Evolutionary conservation across 1,140 invertebrate species (phyloP).

Genomic region (Mesaphorura yosii): DNA sequence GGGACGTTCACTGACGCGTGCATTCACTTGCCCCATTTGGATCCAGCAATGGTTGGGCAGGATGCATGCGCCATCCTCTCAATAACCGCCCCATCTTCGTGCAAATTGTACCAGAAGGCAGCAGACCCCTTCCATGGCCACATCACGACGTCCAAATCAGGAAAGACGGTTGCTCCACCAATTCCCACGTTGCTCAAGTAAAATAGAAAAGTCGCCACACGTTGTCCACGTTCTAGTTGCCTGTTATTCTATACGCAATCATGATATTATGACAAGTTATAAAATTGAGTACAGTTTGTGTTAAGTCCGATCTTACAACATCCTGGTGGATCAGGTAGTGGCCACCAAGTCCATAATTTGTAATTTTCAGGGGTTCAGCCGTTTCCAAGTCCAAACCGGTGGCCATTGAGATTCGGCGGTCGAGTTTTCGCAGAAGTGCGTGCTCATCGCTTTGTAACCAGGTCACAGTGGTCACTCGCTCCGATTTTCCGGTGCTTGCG

Average conservation of each 20-base stretch:
- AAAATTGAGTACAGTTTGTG: not conserved
- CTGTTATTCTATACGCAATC: constrained; percentile 75
- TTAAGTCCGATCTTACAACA: not conserved
- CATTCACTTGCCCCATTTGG: constrained; percentile 74
- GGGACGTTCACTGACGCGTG: not conserved
- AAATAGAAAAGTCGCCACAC: constrained; percentile 67
- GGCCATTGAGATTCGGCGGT: constrained; percentile 60
- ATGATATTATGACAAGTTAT: constrained; percentile 42
- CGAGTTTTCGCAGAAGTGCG: constrained; percentile 58
- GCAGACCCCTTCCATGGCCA: constrained; percentile 81
- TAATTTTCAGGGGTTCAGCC: constrained; percentile 91
- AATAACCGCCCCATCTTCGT: constrained; percentile 83
- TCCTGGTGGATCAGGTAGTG: constrained; percentile 98
- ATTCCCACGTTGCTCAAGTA: constrained; percentile 92
- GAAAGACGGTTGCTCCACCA: constrained; percentile 92
- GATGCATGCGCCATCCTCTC: constrained; percentile 84
- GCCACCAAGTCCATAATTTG: constrained; percentile 98
- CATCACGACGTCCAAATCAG: constrained; percentile 65
- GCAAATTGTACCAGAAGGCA: constrained; percentile 91
- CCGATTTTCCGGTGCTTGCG: constrained; percentile 84
- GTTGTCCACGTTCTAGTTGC: constrained; percentile 69
- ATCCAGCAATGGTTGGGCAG: constrained; percentile 89
- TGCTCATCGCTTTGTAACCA: constrained; percentile 84
- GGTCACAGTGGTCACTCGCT: constrained; percentile 93
- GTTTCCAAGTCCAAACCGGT: constrained; percentile 71